Conservation (phyloP, 2,888 invertebrate species). For the Quadroppia sp. region DNA sequence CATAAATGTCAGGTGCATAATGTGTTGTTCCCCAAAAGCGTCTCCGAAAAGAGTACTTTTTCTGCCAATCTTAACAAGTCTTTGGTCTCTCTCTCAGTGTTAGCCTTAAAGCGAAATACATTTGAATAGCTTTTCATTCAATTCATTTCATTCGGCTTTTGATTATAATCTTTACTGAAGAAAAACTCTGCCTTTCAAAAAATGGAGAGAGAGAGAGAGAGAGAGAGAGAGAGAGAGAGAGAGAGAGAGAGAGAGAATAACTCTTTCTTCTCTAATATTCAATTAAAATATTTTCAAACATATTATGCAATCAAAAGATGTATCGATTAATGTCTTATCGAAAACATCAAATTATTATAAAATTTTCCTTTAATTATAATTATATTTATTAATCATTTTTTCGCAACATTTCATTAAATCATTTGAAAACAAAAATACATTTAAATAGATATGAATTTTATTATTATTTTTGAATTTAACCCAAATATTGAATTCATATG, state of each 20-base stretch:
- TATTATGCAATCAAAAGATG: conserved; percentile 13
- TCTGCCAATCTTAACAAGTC: neutral
- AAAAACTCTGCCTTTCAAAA: neutral
- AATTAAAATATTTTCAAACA: neutral
- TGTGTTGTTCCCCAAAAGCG: neutral
- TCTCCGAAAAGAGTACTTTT: neutral
- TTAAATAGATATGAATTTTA: no score
- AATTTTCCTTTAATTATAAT: neutral
- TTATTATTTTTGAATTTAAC: no score
- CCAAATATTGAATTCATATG: no score
- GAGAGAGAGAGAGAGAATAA: no score
- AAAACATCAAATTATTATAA: neutral
- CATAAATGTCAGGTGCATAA: neutral
- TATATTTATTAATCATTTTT: neutral
- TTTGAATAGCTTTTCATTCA: neutral
- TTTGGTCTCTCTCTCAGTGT: neutral
- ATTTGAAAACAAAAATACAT: neutral
- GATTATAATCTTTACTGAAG: neutral
- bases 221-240: no score
- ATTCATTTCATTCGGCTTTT: neutral
- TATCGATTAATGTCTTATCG: neutral
- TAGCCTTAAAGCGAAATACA: neutral
- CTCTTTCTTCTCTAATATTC: neutral
- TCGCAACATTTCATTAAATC: neutral
- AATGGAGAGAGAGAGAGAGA: no score